Evolutionary conservation across 1,140 invertebrate genomes (phyloP).

Genomic region (Cotesia glomerata): DNA sequence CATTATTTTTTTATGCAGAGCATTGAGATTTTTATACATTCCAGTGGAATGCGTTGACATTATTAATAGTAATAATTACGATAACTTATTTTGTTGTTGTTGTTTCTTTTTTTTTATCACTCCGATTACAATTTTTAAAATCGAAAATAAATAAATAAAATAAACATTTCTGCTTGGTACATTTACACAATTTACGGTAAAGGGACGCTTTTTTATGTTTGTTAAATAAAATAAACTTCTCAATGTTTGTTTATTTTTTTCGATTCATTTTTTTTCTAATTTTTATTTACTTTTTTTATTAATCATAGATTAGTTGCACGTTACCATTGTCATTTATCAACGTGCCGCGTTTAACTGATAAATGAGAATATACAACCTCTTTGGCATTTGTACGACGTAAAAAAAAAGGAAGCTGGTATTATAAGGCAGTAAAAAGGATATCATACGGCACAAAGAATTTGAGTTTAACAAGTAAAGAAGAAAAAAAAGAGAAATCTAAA

Average conservation of each 20-base stretch:
- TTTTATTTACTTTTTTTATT: background rate
- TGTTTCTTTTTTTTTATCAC: background rate
- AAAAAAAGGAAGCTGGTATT: constrained; percentile 18
- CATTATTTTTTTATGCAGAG: constrained; percentile 12
- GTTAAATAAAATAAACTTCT: background rate
- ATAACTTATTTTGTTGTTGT: background rate
- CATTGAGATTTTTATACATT: constrained; percentile 9
- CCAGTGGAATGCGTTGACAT: background rate
- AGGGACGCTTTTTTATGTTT: background rate
- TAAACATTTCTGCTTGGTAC: too few species aligned
- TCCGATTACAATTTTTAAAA: background rate
- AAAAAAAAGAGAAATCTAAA: too few species aligned
- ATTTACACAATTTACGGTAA: background rate
- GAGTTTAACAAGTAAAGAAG: too few species aligned
- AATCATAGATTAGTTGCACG: constrained; percentile 7
- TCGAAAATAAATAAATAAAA: background rate
- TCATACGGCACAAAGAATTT: too few species aligned
- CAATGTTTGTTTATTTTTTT: background rate
- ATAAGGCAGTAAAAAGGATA: constrained; percentile 8
- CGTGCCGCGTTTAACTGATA: constrained; percentile 1
- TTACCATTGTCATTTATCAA: constrained; percentile 3
- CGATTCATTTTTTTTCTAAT: background rate
- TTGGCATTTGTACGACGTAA: constrained; percentile 17
- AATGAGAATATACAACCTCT: constrained; percentile 25
- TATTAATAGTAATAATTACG: background rate